phyloP scores from a whole-genome alignment of 1,140 invertebrate species.

The Drosophila bocki region DNA sequence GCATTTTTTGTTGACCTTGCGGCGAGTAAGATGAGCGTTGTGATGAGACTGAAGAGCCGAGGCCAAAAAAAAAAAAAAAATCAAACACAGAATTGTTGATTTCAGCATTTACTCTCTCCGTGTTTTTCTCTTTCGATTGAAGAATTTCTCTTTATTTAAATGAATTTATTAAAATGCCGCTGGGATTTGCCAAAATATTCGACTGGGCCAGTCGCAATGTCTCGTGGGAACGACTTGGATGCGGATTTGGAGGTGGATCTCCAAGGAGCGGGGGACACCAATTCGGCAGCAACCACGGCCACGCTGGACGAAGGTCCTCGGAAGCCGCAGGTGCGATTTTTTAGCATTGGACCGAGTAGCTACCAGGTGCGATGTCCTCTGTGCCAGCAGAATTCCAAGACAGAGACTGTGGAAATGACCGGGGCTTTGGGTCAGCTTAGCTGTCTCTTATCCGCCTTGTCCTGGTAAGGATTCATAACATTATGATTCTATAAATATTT shows the following conservation, averaged over 20 bases:
- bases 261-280: conserved; percentile 36
- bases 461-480: conserved; percentile 56
- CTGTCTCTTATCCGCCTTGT: conserved; percentile 68
- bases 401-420: conserved; percentile 70
- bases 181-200: conserved; percentile 16
- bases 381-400: conserved; percentile 59
- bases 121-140: conserved; percentile 24
- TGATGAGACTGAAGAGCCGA: conserved; percentile 32
- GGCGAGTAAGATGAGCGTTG: conserved; percentile 16
- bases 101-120: conserved; percentile 8
- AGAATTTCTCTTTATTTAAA: conserved; percentile 23
- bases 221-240: conserved; percentile 63
- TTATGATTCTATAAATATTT: too few relatives aligned
- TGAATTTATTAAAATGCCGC: background rate
- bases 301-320: conserved; percentile 38
- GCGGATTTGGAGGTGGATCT: conserved; percentile 53
- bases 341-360: conserved; percentile 68
- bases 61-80: background rate
- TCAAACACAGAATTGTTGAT: conserved; percentile 11
- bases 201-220: conserved; percentile 58
- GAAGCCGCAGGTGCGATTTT: conserved; percentile 71
- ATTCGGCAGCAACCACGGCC: conserved; percentile 55
- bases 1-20: conserved; percentile 44
- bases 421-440: conserved; percentile 71
- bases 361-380: conserved; percentile 71